phyloP scores from a whole-genome alignment of 2,113 vertebrate species.

The Percina caprodes region DNA sequence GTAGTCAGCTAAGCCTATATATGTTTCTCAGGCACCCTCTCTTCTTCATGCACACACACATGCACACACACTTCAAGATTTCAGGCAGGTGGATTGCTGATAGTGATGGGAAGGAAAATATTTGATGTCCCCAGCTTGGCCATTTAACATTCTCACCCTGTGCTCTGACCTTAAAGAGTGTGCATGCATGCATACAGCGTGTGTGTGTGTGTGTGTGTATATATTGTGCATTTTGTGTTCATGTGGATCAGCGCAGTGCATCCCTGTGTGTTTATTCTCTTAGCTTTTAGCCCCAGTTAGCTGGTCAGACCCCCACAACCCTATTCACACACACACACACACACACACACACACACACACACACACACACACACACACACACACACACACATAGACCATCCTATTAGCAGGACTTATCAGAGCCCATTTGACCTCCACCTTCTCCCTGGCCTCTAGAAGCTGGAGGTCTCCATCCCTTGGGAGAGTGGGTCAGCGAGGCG shows the following conservation, averaged over 20 bases:
- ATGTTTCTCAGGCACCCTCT: conserved; percentile 22
- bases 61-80: conserved; percentile 53
- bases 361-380: conserved; percentile 31
- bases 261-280: conserved; percentile 75
- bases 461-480: conserved; percentile 68
- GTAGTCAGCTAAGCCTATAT: conserved; percentile 47
- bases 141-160: conserved; percentile 83
- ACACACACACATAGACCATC: conserved; percentile 41
- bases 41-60: conserved; percentile 8
- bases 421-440: conserved; percentile 87
- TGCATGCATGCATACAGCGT: conserved; percentile 57
- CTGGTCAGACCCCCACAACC: conserved; percentile 48
- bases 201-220: conserved; percentile 32
- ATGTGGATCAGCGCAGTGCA: conserved; percentile 44
- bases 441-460: conserved; percentile 85
- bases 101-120: conserved; percentile 84
- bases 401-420: conserved; percentile 81
- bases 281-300: conserved; percentile 80
- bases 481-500: conserved; percentile 69
- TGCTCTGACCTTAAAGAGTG: conserved; percentile 82
- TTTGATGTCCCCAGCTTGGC: conserved; percentile 77
- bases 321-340: conserved; percentile 42
- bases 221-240: conserved; percentile 31
- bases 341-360: conserved; percentile 27
- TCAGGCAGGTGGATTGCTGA: conserved; percentile 72